Percentiles rank a stretch among this genome's conserved stretches.
phyloP scores from a whole-genome alignment of 1,140 invertebrate genomes.

The Chrysopa pallens region DNA sequence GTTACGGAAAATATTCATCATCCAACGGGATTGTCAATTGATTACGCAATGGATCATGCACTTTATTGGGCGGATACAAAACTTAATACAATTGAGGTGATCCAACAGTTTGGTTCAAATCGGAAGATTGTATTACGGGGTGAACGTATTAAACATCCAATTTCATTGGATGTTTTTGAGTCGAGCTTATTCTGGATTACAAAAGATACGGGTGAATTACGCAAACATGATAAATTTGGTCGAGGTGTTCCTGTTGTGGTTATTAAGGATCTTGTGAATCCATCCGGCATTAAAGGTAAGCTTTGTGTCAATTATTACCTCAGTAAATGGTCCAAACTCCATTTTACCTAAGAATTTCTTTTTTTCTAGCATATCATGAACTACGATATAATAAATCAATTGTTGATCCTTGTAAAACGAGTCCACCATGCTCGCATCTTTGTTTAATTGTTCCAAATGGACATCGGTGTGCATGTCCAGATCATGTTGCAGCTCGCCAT shows the following conservation, averaged over 20 bases:
- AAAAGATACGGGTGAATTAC: slow-evolving; percentile 61
- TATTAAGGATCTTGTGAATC: slow-evolving; percentile 59
- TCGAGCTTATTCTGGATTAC: slow-evolving; percentile 79
- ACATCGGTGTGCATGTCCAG: slow-evolving; percentile 76
- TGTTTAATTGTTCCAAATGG: slow-evolving; percentile 78
- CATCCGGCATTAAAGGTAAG: slow-evolving; percentile 66
- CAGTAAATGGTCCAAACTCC: background rate
- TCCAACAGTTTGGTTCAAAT: slow-evolving; percentile 65
- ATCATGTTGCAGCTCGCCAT: slow-evolving; percentile 26
- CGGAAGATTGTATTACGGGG: slow-evolving; percentile 55
- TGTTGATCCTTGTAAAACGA: slow-evolving; percentile 48
- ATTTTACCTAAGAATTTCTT: slow-evolving; percentile 11
- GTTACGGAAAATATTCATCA: slow-evolving; percentile 62
- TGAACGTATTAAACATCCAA: slow-evolving; percentile 56
- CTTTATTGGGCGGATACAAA: slow-evolving; percentile 95
- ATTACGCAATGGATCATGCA: slow-evolving; percentile 73
- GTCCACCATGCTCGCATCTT: slow-evolving; percentile 64
- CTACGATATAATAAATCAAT: slow-evolving; percentile 61
- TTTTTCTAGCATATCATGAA: slow-evolving; percentile 49
- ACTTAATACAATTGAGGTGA: slow-evolving; percentile 79
- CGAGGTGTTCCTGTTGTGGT: slow-evolving; percentile 73
- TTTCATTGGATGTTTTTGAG: slow-evolving; percentile 86
- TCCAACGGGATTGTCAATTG: slow-evolving; percentile 77
- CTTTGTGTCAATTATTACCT: no score
- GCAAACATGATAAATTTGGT: slow-evolving; percentile 88